phyloP scores from a whole-genome alignment of 2,113 vertebrate species.

The Cygnus buccinator region DNA sequence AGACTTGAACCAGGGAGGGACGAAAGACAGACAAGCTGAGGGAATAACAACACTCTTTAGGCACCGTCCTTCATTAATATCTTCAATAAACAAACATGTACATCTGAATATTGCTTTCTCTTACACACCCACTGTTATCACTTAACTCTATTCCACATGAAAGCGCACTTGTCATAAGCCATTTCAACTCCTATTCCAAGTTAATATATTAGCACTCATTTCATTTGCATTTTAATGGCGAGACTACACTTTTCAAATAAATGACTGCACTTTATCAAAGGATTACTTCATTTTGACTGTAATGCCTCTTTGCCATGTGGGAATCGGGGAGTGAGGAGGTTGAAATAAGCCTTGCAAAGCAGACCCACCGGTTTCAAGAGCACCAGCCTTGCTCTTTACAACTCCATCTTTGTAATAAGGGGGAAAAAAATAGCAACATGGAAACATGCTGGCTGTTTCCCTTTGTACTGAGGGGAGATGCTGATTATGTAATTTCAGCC shows the following conservation, averaged over 20 bases:
- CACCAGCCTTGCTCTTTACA: background rate
- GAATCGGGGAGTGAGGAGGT: background rate
- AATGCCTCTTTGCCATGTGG: background rate
- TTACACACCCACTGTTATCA: constrained; percentile 40
- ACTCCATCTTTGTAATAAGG: background rate
- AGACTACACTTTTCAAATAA: constrained; percentile 72
- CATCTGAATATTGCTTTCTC: constrained; percentile 5
- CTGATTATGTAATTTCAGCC: background rate
- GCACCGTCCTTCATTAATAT: constrained; percentile 58
- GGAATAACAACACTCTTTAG: constrained; percentile 24
- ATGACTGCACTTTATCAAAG: constrained; percentile 72
- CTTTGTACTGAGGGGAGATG: background rate
- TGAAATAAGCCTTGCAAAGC: background rate
- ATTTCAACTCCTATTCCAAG: constrained; percentile 56
- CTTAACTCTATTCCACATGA: constrained; percentile 71
- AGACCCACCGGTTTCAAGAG: background rate
- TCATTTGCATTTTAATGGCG: constrained; percentile 79
- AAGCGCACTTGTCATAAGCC: constrained; percentile 70
- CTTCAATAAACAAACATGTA: constrained; percentile 64
- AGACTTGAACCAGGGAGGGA: constrained; percentile 8
- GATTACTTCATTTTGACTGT: constrained; percentile 68
- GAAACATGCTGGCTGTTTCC: background rate
- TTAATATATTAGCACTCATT: constrained; percentile 74
- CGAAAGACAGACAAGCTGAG: constrained; percentile 43
- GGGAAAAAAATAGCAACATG: background rate